These are phyloP conservation scores for Hirtodrosophila duncani DNA, from an alignment of 2,888 invertebrate genomes.

Conservation along the genomic window DNA sequence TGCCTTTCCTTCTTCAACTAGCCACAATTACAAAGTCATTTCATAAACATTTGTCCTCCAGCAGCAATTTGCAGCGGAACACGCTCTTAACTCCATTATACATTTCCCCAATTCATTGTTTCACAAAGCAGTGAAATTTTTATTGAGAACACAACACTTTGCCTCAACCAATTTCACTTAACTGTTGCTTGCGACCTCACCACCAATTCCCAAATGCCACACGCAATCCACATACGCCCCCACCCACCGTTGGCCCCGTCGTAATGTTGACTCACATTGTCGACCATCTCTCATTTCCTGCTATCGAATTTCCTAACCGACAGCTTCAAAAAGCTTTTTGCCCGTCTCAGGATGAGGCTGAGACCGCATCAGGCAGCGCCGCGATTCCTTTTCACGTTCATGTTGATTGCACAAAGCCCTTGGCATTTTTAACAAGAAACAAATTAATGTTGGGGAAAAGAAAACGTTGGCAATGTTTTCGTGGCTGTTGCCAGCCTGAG, in stretches of 20 bases:
- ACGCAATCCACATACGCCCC: constrained; percentile 49
- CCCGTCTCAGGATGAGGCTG: constrained; percentile 3
- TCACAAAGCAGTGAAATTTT: too few relatives aligned
- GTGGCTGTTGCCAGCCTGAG: constrained; percentile 29
- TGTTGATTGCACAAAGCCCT: constrained; percentile 64
- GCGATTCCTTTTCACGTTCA: constrained; percentile 41
- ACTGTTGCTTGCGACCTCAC: too few relatives aligned
- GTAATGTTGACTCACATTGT: constrained; percentile 33
- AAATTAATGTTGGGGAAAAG: constrained; percentile 52
- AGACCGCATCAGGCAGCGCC: constrained; percentile 10
- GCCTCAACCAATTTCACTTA: too few relatives aligned
- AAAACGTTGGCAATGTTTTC: constrained; percentile 25
- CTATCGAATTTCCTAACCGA: constrained; percentile 51
- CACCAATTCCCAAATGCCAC: too few relatives aligned
- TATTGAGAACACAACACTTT: too few relatives aligned
- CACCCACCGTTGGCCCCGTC: too few relatives aligned
- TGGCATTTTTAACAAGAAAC: constrained; percentile 53
- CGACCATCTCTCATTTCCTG: constrained; percentile 54
- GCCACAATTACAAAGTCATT: too few relatives aligned
- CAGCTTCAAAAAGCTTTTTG: constrained; percentile 32
- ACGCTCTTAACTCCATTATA: too few relatives aligned
- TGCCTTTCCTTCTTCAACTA: too few relatives aligned
- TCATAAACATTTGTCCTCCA: too few relatives aligned
- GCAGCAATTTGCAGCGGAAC: too few relatives aligned
- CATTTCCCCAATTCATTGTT: too few relatives aligned